These are phyloP conservation scores for Gymnocypris eckloni DNA, from an alignment of 2,797 vertebrate genomes.

Conservation along the genomic window DNA sequence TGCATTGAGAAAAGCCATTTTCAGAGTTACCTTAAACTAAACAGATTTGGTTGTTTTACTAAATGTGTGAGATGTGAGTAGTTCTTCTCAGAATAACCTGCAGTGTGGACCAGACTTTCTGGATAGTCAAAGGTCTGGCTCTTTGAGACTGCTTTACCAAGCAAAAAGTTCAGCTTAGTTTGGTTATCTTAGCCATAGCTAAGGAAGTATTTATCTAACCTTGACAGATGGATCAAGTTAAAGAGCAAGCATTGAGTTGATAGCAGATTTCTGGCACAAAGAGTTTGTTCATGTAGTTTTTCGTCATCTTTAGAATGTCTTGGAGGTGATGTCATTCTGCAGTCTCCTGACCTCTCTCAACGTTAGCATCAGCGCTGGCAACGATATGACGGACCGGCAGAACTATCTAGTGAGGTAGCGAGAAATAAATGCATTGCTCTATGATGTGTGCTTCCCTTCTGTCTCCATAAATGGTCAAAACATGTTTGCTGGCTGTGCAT, in stretches of 20 bases:
- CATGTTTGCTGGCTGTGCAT: constrained; percentile 8
- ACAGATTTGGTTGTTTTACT: background rate
- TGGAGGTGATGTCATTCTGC: constrained; percentile 25
- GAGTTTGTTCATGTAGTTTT: background rate
- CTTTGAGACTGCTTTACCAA: background rate
- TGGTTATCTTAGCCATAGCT: background rate
- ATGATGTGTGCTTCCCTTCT: background rate
- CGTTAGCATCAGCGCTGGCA: constrained; percentile 1
- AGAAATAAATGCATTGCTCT: background rate
- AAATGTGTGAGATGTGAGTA: background rate
- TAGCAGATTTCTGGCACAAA: background rate
- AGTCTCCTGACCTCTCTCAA: constrained; percentile 21
- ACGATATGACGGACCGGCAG: constrained; percentile 3
- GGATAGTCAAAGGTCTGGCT: background rate
- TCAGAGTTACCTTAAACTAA: too few relatives aligned
- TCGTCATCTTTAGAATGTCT: constrained; percentile 25
- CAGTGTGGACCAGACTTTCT: background rate
- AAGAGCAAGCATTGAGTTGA: background rate
- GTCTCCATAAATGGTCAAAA: constrained; percentile 47
- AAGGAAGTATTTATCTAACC: background rate
- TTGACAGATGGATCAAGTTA: constrained; percentile 10
- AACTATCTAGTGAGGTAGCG: constrained; percentile 34
- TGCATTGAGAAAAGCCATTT: background rate
- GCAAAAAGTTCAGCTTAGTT: background rate
- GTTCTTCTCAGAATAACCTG: background rate